These are phyloP conservation scores for Chrysemys picta DNA, from an alignment of 2,113 vertebrate species.

Conservation along the genomic window DNA sequence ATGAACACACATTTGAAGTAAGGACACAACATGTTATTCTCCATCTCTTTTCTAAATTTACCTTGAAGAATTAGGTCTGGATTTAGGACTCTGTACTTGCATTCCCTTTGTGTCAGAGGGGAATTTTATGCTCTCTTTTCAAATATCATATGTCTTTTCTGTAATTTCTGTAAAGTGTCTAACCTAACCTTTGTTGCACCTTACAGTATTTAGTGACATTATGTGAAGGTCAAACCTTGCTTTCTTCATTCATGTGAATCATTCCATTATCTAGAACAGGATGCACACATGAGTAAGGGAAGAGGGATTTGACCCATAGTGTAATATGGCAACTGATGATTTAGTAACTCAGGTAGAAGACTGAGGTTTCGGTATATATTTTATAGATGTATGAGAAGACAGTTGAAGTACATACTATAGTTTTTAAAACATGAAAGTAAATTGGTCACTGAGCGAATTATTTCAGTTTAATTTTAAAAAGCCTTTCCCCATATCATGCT, in stretches of 20 bases:
- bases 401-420: too few relatives aligned
- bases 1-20: too few relatives aligned
- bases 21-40: not conserved
- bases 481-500: too few relatives aligned
- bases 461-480: too few relatives aligned
- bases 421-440: too few relatives aligned
- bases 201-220: not conserved
- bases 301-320: not conserved
- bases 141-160: not conserved
- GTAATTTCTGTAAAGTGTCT: not conserved
- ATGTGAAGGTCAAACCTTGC: too few relatives aligned
- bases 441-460: too few relatives aligned
- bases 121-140: not conserved
- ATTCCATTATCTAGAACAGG: not conserved
- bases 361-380: not conserved
- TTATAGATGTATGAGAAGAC: not conserved
- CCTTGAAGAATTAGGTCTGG: not conserved
- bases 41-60: not conserved
- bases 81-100: not conserved
- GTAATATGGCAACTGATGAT: not conserved
- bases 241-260: not conserved
- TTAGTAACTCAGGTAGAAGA: not conserved
- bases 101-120: not conserved
- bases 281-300: not conserved
- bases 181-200: not conserved